These are phyloP conservation scores for Petroica traversi DNA, from an alignment of 2,113 vertebrate species.

Conservation along the genomic window DNA sequence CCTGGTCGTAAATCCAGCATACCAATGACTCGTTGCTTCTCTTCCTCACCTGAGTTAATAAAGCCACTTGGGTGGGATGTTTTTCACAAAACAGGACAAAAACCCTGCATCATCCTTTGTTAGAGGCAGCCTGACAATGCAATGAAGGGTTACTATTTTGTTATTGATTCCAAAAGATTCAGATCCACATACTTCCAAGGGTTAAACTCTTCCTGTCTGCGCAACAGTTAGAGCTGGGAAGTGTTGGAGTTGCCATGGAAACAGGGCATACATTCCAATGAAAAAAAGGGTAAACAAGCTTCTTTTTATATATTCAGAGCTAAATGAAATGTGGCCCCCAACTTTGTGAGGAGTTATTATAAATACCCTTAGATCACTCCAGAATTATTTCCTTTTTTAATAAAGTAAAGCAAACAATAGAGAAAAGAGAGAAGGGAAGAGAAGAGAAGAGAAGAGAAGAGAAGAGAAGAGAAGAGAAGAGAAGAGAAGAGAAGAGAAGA, in stretches of 20 bases:
- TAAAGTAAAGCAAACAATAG: background rate
- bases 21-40: background rate
- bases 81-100: background rate
- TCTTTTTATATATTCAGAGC: background rate
- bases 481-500: too few relatives aligned
- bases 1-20: background rate
- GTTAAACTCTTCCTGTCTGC: conserved; percentile 35
- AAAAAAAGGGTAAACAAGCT: conserved; percentile 44
- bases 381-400: background rate
- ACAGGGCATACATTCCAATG: background rate
- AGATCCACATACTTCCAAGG: background rate
- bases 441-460: too few relatives aligned
- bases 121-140: background rate
- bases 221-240: conserved; percentile 17
- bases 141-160: background rate
- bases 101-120: background rate
- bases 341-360: background rate
- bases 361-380: background rate
- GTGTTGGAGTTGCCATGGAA: conserved; percentile 52
- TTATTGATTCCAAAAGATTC: background rate
- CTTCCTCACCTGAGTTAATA: background rate
- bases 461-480: too few relatives aligned
- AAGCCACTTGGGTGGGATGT: background rate
- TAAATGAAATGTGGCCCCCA: conserved; percentile 4
- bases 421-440: too few relatives aligned